Conservation (phyloP, 2,113 vertebrate genomes). For the Amphilophus citrinellus region DNA sequence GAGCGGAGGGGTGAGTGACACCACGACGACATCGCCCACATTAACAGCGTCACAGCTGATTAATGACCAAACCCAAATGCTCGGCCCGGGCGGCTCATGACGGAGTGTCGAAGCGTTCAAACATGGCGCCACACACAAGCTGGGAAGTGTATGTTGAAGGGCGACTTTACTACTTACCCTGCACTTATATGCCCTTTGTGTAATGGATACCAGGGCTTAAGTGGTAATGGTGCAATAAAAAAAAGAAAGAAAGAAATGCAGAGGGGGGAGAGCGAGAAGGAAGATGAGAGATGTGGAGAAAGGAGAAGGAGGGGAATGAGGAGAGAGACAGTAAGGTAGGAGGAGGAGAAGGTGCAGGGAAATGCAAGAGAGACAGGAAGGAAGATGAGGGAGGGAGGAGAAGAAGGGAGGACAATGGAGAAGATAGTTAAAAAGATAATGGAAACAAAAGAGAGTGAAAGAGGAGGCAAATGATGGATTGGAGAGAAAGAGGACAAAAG, state of each 20-base stretch:
- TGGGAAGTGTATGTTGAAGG: slow-evolving; percentile 65
- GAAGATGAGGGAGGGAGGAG: neutral
- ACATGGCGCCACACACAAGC: slow-evolving; percentile 73
- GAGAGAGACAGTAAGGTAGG: neutral
- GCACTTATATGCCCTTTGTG: slow-evolving; percentile 78
- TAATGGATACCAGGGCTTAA: slow-evolving; percentile 80
- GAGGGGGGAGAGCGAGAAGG: slow-evolving; percentile 35
- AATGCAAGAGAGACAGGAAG: slow-evolving; percentile 16
- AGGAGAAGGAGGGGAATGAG: neutral
- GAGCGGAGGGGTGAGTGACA: neutral
- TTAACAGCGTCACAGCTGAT: slow-evolving; percentile 17
- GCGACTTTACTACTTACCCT: slow-evolving; percentile 78
- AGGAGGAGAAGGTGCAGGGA: neutral
- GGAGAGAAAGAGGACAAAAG: neutral
- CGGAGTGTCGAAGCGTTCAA: slow-evolving; percentile 47
- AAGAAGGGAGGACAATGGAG: neutral
- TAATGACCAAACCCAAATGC: slow-evolving; percentile 36
- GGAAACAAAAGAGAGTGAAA: slow-evolving; percentile 32
- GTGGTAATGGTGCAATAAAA: slow-evolving; percentile 80
- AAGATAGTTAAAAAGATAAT: slow-evolving; percentile 15
- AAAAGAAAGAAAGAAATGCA: slow-evolving; percentile 48
- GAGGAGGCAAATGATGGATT: slow-evolving; percentile 13
- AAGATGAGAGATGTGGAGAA: slow-evolving; percentile 31
- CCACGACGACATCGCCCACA: neutral
- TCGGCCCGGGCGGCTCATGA: slow-evolving; percentile 44